phyloP scores from a whole-genome alignment of 2,113 vertebrate genomes.

The Lophius piscatorius region DNA sequence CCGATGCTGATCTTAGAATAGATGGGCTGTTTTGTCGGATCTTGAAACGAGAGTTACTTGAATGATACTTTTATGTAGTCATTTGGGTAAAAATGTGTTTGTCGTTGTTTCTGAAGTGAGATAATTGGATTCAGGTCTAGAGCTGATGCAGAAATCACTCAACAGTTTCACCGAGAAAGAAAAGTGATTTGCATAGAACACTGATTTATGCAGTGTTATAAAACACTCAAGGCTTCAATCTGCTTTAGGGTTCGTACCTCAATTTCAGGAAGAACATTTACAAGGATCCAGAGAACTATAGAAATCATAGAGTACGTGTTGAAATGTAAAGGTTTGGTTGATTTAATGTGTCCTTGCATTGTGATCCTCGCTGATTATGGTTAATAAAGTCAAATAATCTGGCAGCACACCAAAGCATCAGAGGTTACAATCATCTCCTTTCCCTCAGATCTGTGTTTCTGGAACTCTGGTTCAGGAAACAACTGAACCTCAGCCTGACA shows the following conservation, averaged over 20 bases:
- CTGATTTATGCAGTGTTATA: conserved; percentile 30
- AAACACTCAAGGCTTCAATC: conserved; percentile 6
- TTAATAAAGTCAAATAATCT: no score
- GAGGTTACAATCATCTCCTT: no score
- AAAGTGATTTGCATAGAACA: conserved; percentile 13
- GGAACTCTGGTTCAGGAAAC: no score
- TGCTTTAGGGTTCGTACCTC: conserved; percentile 4
- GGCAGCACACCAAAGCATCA: no score
- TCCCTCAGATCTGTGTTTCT: no score
- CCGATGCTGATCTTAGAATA: conserved; percentile 29
- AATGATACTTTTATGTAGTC: conserved; percentile 17
- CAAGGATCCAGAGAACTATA: not conserved
- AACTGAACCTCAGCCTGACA: no score
- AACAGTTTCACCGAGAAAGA: conserved; percentile 7
- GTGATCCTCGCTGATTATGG: no score
- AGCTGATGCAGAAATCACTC: conserved; percentile 5
- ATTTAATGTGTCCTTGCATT: no score
- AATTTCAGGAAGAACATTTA: not conserved
- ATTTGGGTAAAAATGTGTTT: conserved; percentile 31
- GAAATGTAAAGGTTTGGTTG: no score
- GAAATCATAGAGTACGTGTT: no score
- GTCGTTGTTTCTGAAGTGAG: conserved; percentile 10
- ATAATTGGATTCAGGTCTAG: no score
- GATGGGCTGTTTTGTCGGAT: conserved; percentile 24
- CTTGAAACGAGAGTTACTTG: conserved; percentile 5